Evolutionary conservation across 2,113 vertebrate genomes (phyloP).

Genomic region (Tapirus terrestris): DNA sequence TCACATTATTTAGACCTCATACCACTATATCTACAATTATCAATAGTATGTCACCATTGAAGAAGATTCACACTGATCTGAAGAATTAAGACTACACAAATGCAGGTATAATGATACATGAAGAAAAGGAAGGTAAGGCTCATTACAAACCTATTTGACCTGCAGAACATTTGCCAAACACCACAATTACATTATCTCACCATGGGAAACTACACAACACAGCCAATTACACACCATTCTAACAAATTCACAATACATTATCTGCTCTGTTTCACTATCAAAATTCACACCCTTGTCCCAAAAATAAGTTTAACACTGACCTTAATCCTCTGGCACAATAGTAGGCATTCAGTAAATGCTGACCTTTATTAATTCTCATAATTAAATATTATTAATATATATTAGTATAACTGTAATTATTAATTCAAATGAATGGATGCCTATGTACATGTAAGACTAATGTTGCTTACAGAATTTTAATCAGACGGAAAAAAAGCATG

Average conservation of each 20-base stretch:
- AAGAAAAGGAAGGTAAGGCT: not conserved
- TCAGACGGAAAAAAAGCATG: not conserved
- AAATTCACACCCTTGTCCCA: not conserved
- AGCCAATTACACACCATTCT: not conserved
- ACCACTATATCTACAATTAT: not conserved
- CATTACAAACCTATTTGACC: not conserved
- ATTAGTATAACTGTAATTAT: not conserved
- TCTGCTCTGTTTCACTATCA: not conserved
- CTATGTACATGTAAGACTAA: not conserved
- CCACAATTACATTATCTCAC: not conserved
- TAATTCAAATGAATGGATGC: not conserved
- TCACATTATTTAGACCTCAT: not conserved
- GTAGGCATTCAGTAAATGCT: not conserved
- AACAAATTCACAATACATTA: not conserved
- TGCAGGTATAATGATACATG: not conserved
- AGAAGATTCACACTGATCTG: not conserved
- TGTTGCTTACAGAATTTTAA: not conserved
- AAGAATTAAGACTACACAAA: not conserved
- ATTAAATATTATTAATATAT: not conserved
- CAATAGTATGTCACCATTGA: not conserved
- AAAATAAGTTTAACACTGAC: not conserved
- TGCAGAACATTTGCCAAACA: not conserved
- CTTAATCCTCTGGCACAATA: slow-evolving; percentile 23
- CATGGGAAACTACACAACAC: not conserved
- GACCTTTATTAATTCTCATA: not conserved